Evolutionary conservation across 2,888 invertebrate genomes (phyloP), one percentile per base, ranked within the genome.

Genomic region (Caenorhabditis plicata): DNA sequence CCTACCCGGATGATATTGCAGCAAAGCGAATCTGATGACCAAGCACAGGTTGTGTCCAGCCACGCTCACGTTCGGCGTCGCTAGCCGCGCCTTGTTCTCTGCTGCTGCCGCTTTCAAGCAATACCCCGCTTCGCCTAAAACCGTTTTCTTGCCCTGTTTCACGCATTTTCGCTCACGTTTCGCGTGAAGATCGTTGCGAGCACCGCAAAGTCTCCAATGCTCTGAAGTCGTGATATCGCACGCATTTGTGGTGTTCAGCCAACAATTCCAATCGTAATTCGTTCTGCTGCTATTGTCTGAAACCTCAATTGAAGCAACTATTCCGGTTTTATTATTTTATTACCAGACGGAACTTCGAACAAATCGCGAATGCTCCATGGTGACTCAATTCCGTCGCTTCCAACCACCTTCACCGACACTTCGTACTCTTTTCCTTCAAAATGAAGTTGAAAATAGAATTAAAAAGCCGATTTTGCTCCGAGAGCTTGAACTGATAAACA

Each of bases 321-420:
- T 23, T 41, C 19, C 8, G 17, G 32, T 31, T 27, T 2, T 29
- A 26, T 35, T 8, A 17, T 9, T 8, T 33, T 41, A 53, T 31
- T 25, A 71, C 68, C 64, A 27, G 60, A 46, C 2, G 70, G 68
- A n/a, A 67, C 64, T 19, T 60, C 40, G 22, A 73, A 64, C 15
- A 69, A 46, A 40, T 72, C 71, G 43, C 71, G 45, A 22, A 70
- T 68, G 29, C 75, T 76, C 78, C 78, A 78, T 2, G 72, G 68
- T 52, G 73, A 74, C 38, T 77, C 73, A 31, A 56, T 56, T 13
- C 74, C 74, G 45, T 73, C 71, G n/a, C 63, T 71, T 20, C 64
- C 61, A 2, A 78, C 62, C 13, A 70, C 69, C 45, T 72, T 68
- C 38, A 78, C 74, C 2, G 68, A 66, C 13, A 75, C 60, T 40